These are phyloP conservation scores for Anticlea derivata DNA, from an alignment of 2,888 invertebrate species.

Conservation along the genomic window DNA sequence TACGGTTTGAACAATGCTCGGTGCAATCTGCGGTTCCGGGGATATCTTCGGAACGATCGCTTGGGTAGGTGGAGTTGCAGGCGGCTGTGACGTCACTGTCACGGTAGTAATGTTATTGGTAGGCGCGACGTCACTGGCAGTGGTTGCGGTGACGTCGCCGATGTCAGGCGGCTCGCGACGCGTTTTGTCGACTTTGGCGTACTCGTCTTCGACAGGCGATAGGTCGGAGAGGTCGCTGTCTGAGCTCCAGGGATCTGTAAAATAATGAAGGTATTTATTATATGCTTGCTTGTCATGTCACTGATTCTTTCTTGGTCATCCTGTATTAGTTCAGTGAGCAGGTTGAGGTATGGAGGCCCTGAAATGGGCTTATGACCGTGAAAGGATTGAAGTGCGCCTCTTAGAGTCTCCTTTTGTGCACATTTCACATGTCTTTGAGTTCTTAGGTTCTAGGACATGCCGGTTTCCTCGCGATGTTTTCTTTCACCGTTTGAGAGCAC, in stretches of 20 bases:
- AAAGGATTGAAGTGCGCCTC: no score
- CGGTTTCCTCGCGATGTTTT: no score
- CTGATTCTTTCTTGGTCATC: no score
- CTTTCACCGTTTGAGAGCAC: no score
- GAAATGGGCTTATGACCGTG: no score
- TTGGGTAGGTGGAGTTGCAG: constrained; percentile 21
- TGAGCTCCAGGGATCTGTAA: constrained; percentile 89
- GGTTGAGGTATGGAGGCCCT: no score
- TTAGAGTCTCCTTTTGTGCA: no score
- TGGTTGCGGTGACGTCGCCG: constrained; percentile 70
- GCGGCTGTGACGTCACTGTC: constrained; percentile 30
- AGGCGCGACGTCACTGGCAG: constrained; percentile 40
- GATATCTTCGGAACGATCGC: constrained; percentile 29
- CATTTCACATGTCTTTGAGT: no score
- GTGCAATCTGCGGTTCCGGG: constrained; percentile 32
- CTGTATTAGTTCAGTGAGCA: no score
- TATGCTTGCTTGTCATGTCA: no score
- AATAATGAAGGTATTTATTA: not conserved
- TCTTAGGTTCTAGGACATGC: no score
- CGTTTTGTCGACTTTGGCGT: constrained; percentile 75
- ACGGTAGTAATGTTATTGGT: constrained; percentile 18
- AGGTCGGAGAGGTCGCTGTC: constrained; percentile 94
- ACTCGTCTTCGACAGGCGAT: constrained; percentile 89
- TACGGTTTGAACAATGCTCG: constrained; percentile 4
- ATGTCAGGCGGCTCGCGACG: constrained; percentile 73